Base-by-base conservation (phyloP, 2,113 vertebrate species). In the Helogale parvula region DNA sequence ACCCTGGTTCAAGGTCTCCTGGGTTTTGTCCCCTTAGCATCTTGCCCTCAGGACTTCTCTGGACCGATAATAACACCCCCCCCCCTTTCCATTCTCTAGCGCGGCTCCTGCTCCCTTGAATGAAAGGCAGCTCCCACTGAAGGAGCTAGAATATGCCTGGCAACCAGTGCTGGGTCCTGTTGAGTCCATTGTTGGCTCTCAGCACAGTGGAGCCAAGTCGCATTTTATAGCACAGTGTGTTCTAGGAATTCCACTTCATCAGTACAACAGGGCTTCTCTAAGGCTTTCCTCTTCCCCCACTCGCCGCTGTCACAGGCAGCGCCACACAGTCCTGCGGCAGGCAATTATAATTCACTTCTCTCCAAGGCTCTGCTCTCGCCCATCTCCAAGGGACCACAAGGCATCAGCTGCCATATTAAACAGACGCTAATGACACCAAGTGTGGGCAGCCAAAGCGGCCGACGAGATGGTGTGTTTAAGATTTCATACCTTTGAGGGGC, bases 381-480 rank as follows among this genome's bases (percentile, higher is more conserved):
- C 91, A 29, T 96, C 95, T 93, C 96, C 94, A 91, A 96, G 86
- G 97, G 83, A 93, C 98, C 98, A 91, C 93, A 65, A 83, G 97
- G 96, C 97, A 86, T 96, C 72, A 84, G 98, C 95, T 98, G 92
- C 97, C 82, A 1, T 97, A 71, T 96, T 92, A 97, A 90, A 47
- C 41, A 92, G 96, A 96, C 86, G 45, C 93, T 98, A 98, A 98
- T 98, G 97, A 98, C 97, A 86, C 97, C 65, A 76, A 90, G 97
- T 29, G 14, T 97, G 98, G 98, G 98, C 98, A 96, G 97, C 95
- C 82, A 63, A 83, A 93, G 96, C 97, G 68, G 96, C 1, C 27
- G 90, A 88, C 41, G 45, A 90, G 93, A 93, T 71, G 96, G 31
- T 85, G 94, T 97, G 86, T 98, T 98, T 97, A 96, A 97, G 97